Evolutionary conservation across 2,113 vertebrate species (phyloP), one percentile per base, ranked within the genome.

Genomic region (Brienomyrus longianalis): DNA sequence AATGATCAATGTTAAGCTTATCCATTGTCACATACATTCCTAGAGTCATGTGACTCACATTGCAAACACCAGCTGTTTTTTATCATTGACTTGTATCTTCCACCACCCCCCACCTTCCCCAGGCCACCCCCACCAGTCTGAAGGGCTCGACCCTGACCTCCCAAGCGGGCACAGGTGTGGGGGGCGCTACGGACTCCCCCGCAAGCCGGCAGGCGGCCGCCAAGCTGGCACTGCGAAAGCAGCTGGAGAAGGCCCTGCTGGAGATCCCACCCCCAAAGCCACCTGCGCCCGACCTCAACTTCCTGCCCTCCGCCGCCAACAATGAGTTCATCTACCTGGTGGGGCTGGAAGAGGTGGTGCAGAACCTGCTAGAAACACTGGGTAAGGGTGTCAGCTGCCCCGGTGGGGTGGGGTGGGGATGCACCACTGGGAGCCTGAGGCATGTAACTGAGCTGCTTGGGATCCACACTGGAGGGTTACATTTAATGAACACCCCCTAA

Each of bases 271-370:
- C 98, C 0, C 98, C 98, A 13, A 98, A 98, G 31, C 97, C 98
- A 0, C 96, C 97, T 0, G 96, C 98, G 0, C 98, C 98, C 0
- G 97, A 98, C 92, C 97, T 99, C 93, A 98, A 97, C 92, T 99
- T 99, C 94, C 94, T 98, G 93, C 98, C 98, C 0, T 99, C 98
- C 0, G 98, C 98, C 0, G 98, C 98, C 90, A 99, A 99, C 90
- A 99, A 98, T 1, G 98, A 99, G 94, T 99, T 99, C 90, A 99
- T 99, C 92, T 99, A 98, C 94, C 94, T 99, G 93, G 97, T 99
- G 0, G 98, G 98, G 1, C 95, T 99, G 93, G 98, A 99, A 91
- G 98, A 99, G 91, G 98, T 98, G 54, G 98, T 99, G 52, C 98
- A 99, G 92, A 98, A 97, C 90, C 94, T 99, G 89, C 95, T 99